phyloP scores from a whole-genome alignment of 2,888 invertebrate genomes.

The Saturnia pavonia region DNA sequence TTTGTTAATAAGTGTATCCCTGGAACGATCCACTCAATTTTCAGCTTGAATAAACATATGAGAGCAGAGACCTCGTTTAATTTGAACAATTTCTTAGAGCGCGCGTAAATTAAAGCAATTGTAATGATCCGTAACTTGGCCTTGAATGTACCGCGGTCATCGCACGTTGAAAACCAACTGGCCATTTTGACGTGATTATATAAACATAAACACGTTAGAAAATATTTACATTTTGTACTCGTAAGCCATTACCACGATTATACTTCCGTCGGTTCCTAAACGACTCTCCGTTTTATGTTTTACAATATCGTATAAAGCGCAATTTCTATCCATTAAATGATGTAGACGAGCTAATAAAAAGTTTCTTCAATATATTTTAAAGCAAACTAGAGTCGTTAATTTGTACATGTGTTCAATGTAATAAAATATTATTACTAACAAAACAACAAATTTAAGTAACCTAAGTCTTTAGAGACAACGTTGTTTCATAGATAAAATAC shows the following conservation, averaged over 20 bases:
- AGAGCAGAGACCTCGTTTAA: slow-evolving; percentile 8
- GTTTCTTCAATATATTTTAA: slow-evolving; percentile 35
- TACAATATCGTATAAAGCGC: slow-evolving; percentile 22
- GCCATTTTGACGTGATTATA: slow-evolving; percentile 46
- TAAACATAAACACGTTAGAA: slow-evolving; percentile 54
- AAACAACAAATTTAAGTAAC: background rate
- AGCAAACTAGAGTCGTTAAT: slow-evolving; percentile 42
- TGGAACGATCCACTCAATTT: slow-evolving; percentile 9
- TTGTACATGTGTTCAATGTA: slow-evolving; percentile 50
- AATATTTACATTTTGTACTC: slow-evolving; percentile 26
- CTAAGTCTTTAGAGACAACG: background rate
- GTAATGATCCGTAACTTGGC: slow-evolving; percentile 33
- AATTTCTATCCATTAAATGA: slow-evolving; percentile 41
- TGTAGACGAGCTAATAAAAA: slow-evolving; percentile 40
- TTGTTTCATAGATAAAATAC: background rate
- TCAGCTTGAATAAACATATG: slow-evolving; percentile 9
- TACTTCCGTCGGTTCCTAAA: slow-evolving; percentile 3
- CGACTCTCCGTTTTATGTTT: slow-evolving; percentile 14
- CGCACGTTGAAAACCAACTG: slow-evolving; percentile 61
- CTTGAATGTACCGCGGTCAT: slow-evolving; percentile 57
- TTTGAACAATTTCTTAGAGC: background rate
- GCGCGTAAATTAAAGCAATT: slow-evolving; percentile 17
- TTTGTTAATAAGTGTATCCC: background rate
- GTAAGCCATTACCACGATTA: background rate
- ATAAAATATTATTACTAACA: slow-evolving; percentile 3